Percentiles rank a stretch among this genome's conserved stretches.
Conservation (phyloP, 2,113 vertebrate genomes). For the Sprattus sprattus region DNA sequence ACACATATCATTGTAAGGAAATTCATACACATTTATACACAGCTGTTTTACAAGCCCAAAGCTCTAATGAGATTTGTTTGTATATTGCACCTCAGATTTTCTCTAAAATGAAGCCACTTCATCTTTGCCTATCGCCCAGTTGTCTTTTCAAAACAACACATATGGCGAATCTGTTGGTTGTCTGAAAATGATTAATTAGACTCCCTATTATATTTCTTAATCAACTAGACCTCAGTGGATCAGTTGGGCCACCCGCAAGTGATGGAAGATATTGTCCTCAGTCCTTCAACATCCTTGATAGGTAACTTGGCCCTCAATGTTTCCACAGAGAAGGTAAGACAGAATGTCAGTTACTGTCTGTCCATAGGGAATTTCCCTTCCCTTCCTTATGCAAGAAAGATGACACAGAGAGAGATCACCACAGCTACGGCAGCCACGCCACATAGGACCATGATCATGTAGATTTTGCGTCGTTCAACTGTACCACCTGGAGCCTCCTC, state of each 20-base stretch:
- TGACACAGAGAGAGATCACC: conserved; percentile 57
- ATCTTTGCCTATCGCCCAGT: not conserved
- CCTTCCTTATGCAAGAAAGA: conserved; percentile 56
- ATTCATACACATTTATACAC: not conserved
- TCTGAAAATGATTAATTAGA: not conserved
- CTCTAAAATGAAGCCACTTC: not conserved
- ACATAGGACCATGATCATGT: conserved; percentile 51
- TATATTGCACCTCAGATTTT: conserved; percentile 10
- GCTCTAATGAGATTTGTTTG: conserved; percentile 2
- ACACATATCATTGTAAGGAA: not conserved
- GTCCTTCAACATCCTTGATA: not conserved
- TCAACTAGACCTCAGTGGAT: not conserved
- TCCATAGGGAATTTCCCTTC: not conserved
- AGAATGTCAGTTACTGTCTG: not conserved
- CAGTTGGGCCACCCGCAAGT: not conserved
- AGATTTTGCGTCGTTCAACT: conserved; percentile 46
- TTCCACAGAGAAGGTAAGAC: not conserved
- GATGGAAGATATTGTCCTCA: not conserved
- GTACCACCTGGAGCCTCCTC: conserved; percentile 57
- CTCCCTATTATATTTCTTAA: not conserved
- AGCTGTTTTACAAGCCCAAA: not conserved
- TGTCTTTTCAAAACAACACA: not conserved
- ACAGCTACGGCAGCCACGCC: conserved; percentile 48
- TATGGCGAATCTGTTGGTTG: not conserved
- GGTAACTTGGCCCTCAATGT: not conserved